phyloP scores from a whole-genome alignment of 2,113 vertebrate species.

The Oryzias curvinotus region DNA sequence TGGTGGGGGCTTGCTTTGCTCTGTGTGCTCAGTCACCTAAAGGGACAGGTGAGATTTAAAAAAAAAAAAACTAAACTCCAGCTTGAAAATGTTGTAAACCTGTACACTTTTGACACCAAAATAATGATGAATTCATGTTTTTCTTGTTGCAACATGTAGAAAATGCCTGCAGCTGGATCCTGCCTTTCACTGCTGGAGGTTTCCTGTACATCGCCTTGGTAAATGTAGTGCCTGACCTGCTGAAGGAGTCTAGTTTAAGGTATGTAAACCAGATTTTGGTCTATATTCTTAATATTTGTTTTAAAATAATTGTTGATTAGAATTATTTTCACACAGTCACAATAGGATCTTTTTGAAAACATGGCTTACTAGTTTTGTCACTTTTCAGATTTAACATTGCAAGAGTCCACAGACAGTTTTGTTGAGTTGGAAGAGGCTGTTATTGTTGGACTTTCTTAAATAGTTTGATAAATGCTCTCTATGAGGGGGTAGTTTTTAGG shows the following conservation, averaged over 20 bases:
- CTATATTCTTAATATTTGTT: too few relatives aligned
- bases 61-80: not conserved
- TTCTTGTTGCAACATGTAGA: constrained; percentile 58
- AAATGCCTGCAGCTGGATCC: constrained; percentile 89
- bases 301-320: too few relatives aligned
- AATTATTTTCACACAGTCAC: too few relatives aligned
- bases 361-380: too few relatives aligned
- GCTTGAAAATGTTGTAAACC: not conserved
- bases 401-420: too few relatives aligned
- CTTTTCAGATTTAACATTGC: too few relatives aligned
- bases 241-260: constrained; percentile 90
- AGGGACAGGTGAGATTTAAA: constrained; percentile 83
- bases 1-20: constrained; percentile 91
- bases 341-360: too few relatives aligned
- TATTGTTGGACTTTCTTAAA: too few relatives aligned
- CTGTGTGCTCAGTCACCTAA: constrained; percentile 91
- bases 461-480: too few relatives aligned
- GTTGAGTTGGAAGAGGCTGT: too few relatives aligned
- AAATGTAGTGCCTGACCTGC: constrained; percentile 92
- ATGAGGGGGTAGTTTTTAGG: too few relatives aligned
- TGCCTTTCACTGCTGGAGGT: constrained; percentile 94
- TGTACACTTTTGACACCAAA: not conserved
- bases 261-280: constrained; percentile 39
- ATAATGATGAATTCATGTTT: not conserved
- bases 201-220: constrained; percentile 98